Evolutionary conservation across 35 echinoderm and acorn worm species (phyloP), one percentile per base, ranked within the genome.

Genomic region (Anneissia japonica): DNA sequence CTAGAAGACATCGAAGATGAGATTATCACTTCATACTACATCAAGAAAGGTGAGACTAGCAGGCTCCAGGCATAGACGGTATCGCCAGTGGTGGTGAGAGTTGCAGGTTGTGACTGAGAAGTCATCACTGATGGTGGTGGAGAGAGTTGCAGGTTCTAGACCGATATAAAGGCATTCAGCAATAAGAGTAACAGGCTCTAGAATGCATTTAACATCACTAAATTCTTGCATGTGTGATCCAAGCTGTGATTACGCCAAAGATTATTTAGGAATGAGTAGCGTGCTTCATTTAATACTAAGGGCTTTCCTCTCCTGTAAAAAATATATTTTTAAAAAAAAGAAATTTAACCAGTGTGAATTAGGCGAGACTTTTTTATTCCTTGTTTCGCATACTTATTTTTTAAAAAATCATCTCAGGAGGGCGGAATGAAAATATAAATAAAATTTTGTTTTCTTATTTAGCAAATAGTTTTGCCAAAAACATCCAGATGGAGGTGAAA

Each of bases 291-390:
- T 1, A 99, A 81, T 72, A 79, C 79, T 72, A 99, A 40, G 3
- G 96, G 96, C 80, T 94, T 99, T 31, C 96, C 96, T 77, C 96
- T 77, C 76, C 96, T 99, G 89, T 19, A 82, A 90, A 73, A 34
- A 35, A 83, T 37, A 34, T 85, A 36, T n/a, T n/a, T n/a, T n/a
- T 31, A 39, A 51, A 85, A 82, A 7, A 91, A 79, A 26, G 31
- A 35, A 12, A 28, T 2, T 40, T 76, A 41, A 4, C 74, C 17
- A 41, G 29, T 12, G 0, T 11, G n/a, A 74, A 30, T 23, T 74
- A 28, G 30, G 73, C 55, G 38, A 5, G 14, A 35, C 38, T 23
- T 3, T 4, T 4, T 35, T 4, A 31, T 55, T 12, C n/a, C 36
- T 7, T 7, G 4, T 39, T 83, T 4, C 21, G n/a, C n/a, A n/a